phyloP scores from a whole-genome alignment of 53 echinoderm and acorn worm species.

The Pentamera pediparva region DNA sequence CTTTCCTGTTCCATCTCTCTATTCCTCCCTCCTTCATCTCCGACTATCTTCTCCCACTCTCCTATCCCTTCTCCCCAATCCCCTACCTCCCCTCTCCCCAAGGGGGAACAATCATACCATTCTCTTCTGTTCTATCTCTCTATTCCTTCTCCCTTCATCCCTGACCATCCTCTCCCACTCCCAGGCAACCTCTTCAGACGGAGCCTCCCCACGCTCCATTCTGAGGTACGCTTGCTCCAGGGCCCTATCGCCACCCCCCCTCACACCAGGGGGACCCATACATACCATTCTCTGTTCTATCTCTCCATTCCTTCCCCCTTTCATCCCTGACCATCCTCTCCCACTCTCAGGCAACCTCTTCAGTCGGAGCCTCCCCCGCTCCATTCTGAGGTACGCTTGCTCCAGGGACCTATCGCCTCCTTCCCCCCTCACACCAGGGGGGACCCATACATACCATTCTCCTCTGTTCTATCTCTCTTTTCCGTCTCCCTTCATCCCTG shows the following conservation, averaged over 20 bases:
- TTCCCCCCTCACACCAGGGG: too few relatives aligned
- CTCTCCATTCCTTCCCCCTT: constrained; percentile 48
- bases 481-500: constrained; percentile 69
- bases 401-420: constrained; percentile 81
- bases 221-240: constrained; percentile 97
- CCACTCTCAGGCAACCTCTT: constrained; percentile 85
- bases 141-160: constrained; percentile 61
- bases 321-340: constrained; percentile 87
- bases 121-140: constrained; percentile 56
- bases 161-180: constrained; percentile 93
- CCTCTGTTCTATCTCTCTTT: constrained; percentile 50
- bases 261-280: too few relatives aligned
- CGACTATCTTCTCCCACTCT: constrained; percentile 83
- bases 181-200: constrained; percentile 76
- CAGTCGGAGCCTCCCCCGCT: constrained; percentile 95
- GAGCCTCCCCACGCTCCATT: constrained; percentile 98
- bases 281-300: constrained; percentile 59
- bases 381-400: constrained; percentile 97
- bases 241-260: too few relatives aligned
- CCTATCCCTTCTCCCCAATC: too few relatives aligned
- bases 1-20: constrained; percentile 49
- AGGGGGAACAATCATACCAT: too few relatives aligned
- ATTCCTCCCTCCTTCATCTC: constrained; percentile 63
- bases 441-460: too few relatives aligned
- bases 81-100: too few relatives aligned